These are phyloP conservation scores for Trichogramma evanescens DNA, from an alignment of 2,888 invertebrate genomes.

Conservation along the genomic window DNA sequence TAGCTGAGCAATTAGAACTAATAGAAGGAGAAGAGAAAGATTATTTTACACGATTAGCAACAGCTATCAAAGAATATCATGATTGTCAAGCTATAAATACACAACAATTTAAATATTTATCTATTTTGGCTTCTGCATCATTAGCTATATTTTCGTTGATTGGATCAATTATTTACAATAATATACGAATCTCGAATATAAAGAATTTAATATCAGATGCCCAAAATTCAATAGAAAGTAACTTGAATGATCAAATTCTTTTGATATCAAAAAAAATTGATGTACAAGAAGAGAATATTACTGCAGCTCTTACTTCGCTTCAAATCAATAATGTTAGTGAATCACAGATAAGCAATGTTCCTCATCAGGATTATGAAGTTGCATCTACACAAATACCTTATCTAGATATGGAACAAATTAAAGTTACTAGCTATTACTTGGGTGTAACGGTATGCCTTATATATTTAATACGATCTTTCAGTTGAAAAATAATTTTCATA, in stretches of 20 bases:
- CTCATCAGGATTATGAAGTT: neutral
- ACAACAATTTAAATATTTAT: conserved; percentile 42
- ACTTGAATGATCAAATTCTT: conserved; percentile 23
- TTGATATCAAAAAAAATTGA: conserved; percentile 14
- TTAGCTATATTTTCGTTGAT: conserved; percentile 38
- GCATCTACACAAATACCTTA: conserved; percentile 16
- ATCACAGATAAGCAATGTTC: neutral
- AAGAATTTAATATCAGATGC: conserved; percentile 29
- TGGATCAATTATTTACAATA: conserved; percentile 41
- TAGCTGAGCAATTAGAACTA: conserved; percentile 30
- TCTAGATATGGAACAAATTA: conserved; percentile 19
- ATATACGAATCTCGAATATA: conserved; percentile 35
- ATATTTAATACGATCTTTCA: conserved; percentile 4
- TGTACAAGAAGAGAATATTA: conserved; percentile 15
- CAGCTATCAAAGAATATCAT: conserved; percentile 44
- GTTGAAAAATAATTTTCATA: conserved; percentile 13
- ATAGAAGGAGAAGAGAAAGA: conserved; percentile 41
- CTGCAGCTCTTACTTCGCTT: conserved; percentile 4
- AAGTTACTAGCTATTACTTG: conserved; percentile 18
- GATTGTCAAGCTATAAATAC: conserved; percentile 40
- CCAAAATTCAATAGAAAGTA: conserved; percentile 32
- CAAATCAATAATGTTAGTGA: conserved; percentile 4
- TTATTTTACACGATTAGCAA: conserved; percentile 39
- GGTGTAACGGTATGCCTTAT: conserved; percentile 10
- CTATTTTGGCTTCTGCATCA: conserved; percentile 37